Conservation (phyloP, 2,797 vertebrate genomes). For the Urocyon cinereoargenteus region DNA sequence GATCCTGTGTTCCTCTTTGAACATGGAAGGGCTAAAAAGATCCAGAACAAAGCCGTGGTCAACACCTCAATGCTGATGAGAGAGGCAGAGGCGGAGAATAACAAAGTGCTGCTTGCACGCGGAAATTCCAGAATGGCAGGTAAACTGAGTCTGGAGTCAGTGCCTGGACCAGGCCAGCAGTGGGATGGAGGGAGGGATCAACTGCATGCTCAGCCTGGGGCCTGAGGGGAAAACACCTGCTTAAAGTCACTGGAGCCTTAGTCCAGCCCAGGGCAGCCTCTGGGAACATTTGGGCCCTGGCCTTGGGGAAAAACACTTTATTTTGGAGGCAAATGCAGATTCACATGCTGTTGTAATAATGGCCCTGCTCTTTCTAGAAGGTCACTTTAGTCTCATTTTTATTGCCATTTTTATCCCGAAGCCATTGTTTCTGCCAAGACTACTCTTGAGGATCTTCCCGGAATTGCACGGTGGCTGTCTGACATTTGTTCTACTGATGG, state of each 20-base stretch:
- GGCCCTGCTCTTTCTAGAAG: neutral
- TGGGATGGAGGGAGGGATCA: neutral
- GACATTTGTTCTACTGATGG: neutral
- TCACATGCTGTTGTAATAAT: neutral
- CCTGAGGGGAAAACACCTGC: neutral
- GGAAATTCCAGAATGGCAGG: constrained; percentile 88
- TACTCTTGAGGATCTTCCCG: neutral
- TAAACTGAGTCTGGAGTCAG: constrained; percentile 87
- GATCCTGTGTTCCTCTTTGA: neutral
- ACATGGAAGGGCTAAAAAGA: constrained; percentile 91
- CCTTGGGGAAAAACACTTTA: neutral
- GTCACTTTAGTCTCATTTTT: neutral
- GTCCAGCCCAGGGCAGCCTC: neutral
- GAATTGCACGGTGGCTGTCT: rapidly evolving
- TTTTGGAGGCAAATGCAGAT: neutral
- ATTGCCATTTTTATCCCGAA: neutral
- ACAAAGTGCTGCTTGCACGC: constrained; percentile 87
- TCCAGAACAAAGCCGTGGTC: constrained; percentile 93
- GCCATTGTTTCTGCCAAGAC: neutral
- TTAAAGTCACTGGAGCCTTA: neutral
- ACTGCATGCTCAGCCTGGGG: rapidly evolving
- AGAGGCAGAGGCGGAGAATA: constrained; percentile 91
- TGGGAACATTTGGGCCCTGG: neutral
- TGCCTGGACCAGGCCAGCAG: neutral
- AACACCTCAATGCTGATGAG: constrained; percentile 92